Percentiles rank a stretch among this genome's conserved stretches.
Evolutionary conservation across 2,113 vertebrate genomes (phyloP).

Genomic region (Barnardius zonarius): DNA sequence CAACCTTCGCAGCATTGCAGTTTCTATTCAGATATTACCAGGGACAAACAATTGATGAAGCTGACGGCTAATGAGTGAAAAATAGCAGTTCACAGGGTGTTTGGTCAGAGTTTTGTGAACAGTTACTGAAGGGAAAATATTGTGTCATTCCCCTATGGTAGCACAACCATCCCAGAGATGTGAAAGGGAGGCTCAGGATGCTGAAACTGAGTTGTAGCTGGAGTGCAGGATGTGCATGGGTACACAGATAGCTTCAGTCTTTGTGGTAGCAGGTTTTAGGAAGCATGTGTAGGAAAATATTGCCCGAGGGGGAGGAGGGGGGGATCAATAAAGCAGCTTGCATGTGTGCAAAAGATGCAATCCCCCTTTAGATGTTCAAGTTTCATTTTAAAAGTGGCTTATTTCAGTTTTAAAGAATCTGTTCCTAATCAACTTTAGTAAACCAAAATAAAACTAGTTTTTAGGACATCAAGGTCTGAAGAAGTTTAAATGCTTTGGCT

Average conservation of each 20-base stretch:
- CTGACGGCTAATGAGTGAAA: background rate
- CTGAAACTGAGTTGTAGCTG: background rate
- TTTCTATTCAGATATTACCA: background rate
- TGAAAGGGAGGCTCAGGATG: background rate
- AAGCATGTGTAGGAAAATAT: background rate
- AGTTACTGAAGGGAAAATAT: background rate
- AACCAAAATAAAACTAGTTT: conserved; percentile 64
- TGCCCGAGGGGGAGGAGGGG: background rate
- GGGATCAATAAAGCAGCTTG: background rate
- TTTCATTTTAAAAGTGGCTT: conserved; percentile 51
- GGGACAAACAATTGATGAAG: background rate
- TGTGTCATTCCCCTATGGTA: background rate
- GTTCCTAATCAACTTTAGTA: conserved; percentile 58
- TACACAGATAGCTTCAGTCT: background rate
- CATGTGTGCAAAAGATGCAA: background rate
- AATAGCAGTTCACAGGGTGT: background rate
- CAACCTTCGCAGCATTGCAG: background rate
- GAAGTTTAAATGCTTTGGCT: conserved; percentile 51
- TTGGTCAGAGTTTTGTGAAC: background rate
- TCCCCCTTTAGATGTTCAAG: conserved; percentile 23
- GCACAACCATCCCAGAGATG: background rate
- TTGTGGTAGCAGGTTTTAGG: background rate
- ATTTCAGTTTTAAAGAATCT: conserved; percentile 44
- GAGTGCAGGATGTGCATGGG: background rate
- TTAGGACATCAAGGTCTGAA: conserved; percentile 59